Evolutionary conservation across 2,888 invertebrate species (phyloP), one percentile per base, ranked within the genome.

Genomic region (Cantharis rufa): DNA sequence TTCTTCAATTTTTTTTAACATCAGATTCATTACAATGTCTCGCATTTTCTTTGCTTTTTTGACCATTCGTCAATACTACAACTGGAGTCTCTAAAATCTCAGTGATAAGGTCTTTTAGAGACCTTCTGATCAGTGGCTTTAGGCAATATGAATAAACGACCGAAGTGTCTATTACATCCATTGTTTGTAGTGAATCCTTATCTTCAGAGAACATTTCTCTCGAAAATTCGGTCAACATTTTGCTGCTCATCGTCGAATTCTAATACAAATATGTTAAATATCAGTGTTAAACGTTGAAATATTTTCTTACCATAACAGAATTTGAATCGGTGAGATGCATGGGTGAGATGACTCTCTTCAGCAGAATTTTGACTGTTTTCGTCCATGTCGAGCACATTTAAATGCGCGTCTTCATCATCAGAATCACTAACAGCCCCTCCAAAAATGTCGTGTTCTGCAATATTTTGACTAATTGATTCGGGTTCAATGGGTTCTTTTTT

Each of bases 391-490:
- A 93, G 89, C 3, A 94, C 92, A 87, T 94, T 94, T 18, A 92
- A 91, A 84, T 88, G 92, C 15, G 90, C 89, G 76, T 93, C 93
- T 81, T 92, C 92, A 78, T 95, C 94, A 81, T 96, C 96, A 61
- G 96, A 96, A 82, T 97, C 97, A 84, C 97, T 97, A 0, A 98
- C 94, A 28, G 95, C 93, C 80, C 96, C 97, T 28, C 98, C 98
- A 89, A 98, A 98, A 84, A 97, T 96, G 82, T 97, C 96, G 83
- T 94, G 93, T 83, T 94, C 94, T 70, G 92, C 93, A 85, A 89
- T 89, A 85, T 85, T 86, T 77, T 84, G 84, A 77, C 89, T 89
- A 48, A 48, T 48, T n/a, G 48, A 48, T 84, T 63, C 85, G 82
- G 3, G 84, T 72, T 86, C 86, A 1, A 81, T 71, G 4, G 85